Conservation (phyloP, 2,888 invertebrate species). For the Megamerina dolium region DNA sequence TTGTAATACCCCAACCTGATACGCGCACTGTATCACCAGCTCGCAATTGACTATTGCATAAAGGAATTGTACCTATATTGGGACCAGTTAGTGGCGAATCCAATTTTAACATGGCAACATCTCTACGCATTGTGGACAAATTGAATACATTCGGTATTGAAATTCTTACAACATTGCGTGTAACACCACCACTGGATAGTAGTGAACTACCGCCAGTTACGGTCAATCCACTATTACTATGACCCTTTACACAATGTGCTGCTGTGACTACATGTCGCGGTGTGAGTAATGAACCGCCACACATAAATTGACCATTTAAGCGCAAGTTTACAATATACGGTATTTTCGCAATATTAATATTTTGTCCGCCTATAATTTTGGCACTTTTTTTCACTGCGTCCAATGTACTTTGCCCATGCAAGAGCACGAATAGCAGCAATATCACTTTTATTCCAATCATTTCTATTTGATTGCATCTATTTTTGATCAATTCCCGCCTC, state of each 20-base stretch:
- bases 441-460: neutral
- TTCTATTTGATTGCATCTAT: neutral
- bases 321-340: constrained; percentile 19
- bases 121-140: constrained; percentile 10
- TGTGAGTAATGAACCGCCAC: constrained; percentile 23
- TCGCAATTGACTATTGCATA: constrained; percentile 4
- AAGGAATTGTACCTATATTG: constrained; percentile 11
- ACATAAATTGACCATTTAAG: constrained; percentile 12
- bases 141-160: constrained; percentile 9
- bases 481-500: too few species aligned
- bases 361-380: constrained; percentile 13
- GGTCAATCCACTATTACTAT: neutral
- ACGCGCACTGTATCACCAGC: constrained; percentile 12
- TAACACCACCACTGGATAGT: constrained; percentile 4
- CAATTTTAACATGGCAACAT: constrained; percentile 22
- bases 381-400: neutral
- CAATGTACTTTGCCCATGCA: neutral
- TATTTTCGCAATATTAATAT: constrained; percentile 1
- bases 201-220: constrained; percentile 15
- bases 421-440: neutral
- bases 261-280: constrained; percentile 8
- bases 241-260: constrained; percentile 13
- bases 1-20: constrained; percentile 24
- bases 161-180: neutral
- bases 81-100: constrained; percentile 5